phyloP scores from a whole-genome alignment of 2,888 invertebrate genomes.

The Drosophila nr. perissopoda region DNA sequence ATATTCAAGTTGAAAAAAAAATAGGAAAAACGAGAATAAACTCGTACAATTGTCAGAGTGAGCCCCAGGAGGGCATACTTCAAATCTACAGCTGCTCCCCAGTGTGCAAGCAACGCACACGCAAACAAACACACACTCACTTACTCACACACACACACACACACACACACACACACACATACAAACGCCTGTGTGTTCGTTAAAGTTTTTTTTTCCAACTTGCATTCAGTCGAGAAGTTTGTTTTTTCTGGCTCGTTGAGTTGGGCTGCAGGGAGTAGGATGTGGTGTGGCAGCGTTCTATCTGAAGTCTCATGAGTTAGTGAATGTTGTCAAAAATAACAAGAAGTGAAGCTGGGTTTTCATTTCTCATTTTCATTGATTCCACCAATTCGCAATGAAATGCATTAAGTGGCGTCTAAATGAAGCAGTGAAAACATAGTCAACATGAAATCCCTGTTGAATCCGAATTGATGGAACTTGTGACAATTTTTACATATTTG shows the following conservation, averaged over 20 bases:
- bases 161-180: slow-evolving; percentile 12
- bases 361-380: slow-evolving; percentile 39
- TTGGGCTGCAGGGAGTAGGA: slow-evolving; percentile 7
- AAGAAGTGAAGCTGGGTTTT: slow-evolving; percentile 24
- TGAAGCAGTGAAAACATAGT: neutral
- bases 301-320: slow-evolving; percentile 56
- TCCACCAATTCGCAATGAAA: slow-evolving; percentile 12
- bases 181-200: slow-evolving; percentile 26
- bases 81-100: slow-evolving; percentile 73
- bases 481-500: neutral
- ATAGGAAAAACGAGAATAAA: slow-evolving; percentile 41
- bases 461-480: neutral
- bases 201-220: slow-evolving; percentile 42
- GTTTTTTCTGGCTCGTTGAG: slow-evolving; percentile 53
- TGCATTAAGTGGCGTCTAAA: slow-evolving; percentile 18
- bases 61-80: slow-evolving; percentile 70
- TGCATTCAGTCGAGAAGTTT: slow-evolving; percentile 64
- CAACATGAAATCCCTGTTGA: neutral
- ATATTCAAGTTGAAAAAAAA: slow-evolving; percentile 60
- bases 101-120: slow-evolving; percentile 50
- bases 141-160: slow-evolving; percentile 16
- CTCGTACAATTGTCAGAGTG: slow-evolving; percentile 74
- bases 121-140: slow-evolving; percentile 10
- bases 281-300: neutral
- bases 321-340: slow-evolving; percentile 66